Conservation (phyloP, 1,140 invertebrate genomes). For the Hypsibius dujardini region DNA sequence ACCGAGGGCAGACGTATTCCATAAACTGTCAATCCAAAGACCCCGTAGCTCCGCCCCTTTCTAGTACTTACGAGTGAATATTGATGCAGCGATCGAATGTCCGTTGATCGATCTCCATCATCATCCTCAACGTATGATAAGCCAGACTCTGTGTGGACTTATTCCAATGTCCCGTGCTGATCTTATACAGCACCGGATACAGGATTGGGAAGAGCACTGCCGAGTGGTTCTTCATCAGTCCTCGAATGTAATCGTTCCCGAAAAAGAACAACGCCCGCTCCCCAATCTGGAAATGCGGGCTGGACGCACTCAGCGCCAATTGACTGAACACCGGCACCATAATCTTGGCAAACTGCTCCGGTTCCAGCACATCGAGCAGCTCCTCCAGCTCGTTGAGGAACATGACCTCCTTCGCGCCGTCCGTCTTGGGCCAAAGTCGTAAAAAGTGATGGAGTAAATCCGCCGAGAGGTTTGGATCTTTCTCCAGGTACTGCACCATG, state of each 20-base stretch:
- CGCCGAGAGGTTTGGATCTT: conserved; percentile 35
- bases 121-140: conserved; percentile 16
- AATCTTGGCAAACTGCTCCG: conserved; percentile 39
- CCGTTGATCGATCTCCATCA: conserved; percentile 15
- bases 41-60: no score
- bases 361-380: conserved; percentile 41
- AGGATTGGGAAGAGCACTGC: conserved; percentile 15
- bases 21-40: no score
- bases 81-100: neutral
- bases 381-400: conserved; percentile 41
- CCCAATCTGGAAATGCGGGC: conserved; percentile 40
- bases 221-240: conserved; percentile 15
- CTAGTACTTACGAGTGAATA: neutral
- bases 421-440: conserved; percentile 41
- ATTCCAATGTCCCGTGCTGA: conserved; percentile 16
- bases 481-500: conserved; percentile 40
- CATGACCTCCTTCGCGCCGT: conserved; percentile 41
- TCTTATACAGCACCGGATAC: conserved; percentile 13
- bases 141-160: conserved; percentile 12
- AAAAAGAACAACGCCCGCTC: conserved; percentile 14
- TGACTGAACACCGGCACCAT: conserved; percentile 39
- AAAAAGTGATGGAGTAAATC: conserved; percentile 35
- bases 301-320: conserved; percentile 39
- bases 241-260: conserved; percentile 16
- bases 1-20: no score